phyloP scores from a whole-genome alignment of 2,888 invertebrate species.

The Dynastes grantii region DNA sequence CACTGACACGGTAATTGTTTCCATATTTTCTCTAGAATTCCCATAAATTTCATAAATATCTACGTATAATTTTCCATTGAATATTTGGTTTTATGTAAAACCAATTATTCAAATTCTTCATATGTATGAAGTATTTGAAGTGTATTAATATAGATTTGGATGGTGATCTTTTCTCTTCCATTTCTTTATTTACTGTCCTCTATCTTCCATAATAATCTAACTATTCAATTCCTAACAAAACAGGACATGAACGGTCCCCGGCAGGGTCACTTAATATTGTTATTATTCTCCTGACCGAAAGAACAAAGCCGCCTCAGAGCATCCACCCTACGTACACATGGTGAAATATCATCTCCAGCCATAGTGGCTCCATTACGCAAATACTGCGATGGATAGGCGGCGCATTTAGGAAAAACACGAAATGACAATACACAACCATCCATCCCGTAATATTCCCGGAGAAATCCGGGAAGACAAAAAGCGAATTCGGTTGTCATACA shows the following conservation, averaged over 20 bases:
- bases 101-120: too few relatives aligned
- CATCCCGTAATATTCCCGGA: constrained; percentile 24
- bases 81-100: too few relatives aligned
- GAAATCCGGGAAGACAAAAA: constrained; percentile 34
- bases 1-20: too few relatives aligned
- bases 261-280: constrained; percentile 16
- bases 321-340: background rate
- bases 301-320: constrained; percentile 8
- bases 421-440: constrained; percentile 29
- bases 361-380: background rate
- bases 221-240: constrained; percentile 17
- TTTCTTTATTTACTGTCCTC: too few relatives aligned
- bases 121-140: too few relatives aligned
- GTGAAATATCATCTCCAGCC: background rate
- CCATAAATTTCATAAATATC: too few relatives aligned
- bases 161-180: too few relatives aligned
- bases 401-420: constrained; percentile 28
- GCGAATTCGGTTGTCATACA: constrained; percentile 25
- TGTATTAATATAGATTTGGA: too few relatives aligned
- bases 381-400: background rate
- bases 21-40: too few relatives aligned
- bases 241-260: background rate
- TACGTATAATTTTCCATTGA: too few relatives aligned
- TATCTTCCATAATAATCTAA: background rate
- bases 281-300: constrained; percentile 12